Base-by-base conservation (phyloP, 2,888 invertebrate species). In the Xestia xanthographa region DNA sequence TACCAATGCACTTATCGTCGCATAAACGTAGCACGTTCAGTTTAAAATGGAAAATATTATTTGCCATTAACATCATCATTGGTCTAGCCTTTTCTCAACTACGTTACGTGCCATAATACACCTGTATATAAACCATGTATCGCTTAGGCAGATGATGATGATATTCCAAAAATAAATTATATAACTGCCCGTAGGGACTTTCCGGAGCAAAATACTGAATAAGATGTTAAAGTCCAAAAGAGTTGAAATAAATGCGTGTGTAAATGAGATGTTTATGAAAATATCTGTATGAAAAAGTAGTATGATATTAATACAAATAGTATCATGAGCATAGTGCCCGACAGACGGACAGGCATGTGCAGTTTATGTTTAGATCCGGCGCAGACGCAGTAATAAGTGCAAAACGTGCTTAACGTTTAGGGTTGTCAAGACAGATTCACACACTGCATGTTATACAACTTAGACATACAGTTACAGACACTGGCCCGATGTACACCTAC, bases 291-390 rank as follows among this genome's bases (percentile, higher is more conserved):
- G 9, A 29, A 48, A 38, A 8, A 67, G 48, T 63, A 38, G 4
- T 41, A 38, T 26, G 48, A 43, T 70, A 66, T 71, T 67, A 58
- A 34, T 56, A 66, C 17, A 66, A 66, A 70, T 68, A 72, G 74
- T 85, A 58, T 65, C 34, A 65, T 62, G 38, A 58, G 48, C 38
- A 53, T 77, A 75, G 38, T 66, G 34, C 68, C 48, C 50, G 58
- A 66, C 68, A 80, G 83, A 85, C 85, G 41, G 70, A 73, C 65
- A 53, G 72, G 83, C 79, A 88, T 81, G 80, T 72, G 77, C 14
- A 70, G 80, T 81, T 85, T 87, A 88, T 72, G 87, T 88, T 87
- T 87, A 88, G 80, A 88, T 85, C 75, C 70, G 73, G 12, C 77
- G 76, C 89, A 87, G 89, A 88, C 87, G 69, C 63, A 41, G 48